Evolutionary conservation across 2,797 vertebrate genomes (phyloP).

Genomic region (Mormyrops boulengeri): DNA sequence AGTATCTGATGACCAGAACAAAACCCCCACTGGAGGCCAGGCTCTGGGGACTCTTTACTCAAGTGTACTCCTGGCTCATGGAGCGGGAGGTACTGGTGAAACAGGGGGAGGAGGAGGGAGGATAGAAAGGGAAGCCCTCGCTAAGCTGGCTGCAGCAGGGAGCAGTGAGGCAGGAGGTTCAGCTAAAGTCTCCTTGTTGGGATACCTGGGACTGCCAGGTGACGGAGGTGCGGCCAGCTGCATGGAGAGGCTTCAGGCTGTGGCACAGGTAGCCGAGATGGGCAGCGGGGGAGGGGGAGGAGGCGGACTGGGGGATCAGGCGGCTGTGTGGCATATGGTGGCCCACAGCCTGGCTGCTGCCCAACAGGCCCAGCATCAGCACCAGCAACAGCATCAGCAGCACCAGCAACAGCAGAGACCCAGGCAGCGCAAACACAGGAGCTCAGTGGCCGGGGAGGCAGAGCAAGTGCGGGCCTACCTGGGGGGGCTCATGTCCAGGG

Average conservation of each 20-base stretch:
- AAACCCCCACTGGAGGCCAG: constrained; percentile 53
- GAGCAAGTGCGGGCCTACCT: constrained; percentile 64
- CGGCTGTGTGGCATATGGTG: constrained; percentile 70
- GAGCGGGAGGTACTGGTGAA: constrained; percentile 34
- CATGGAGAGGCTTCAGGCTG: constrained; percentile 75
- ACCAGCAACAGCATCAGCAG: constrained; percentile 18
- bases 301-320: constrained; percentile 55
- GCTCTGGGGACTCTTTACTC: constrained; percentile 80
- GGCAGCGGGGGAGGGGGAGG: constrained; percentile 45
- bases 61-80: constrained; percentile 69
- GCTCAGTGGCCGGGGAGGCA: constrained; percentile 54
- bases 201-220: constrained; percentile 71
- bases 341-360: constrained; percentile 57
- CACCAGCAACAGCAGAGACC: constrained; percentile 42
- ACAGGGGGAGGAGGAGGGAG: constrained; percentile 44
- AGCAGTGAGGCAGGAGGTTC: constrained; percentile 36
- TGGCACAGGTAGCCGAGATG: constrained; percentile 72
- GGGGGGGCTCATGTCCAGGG: constrained; percentile 52
- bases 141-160: constrained; percentile 37
- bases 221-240: constrained; percentile 69
- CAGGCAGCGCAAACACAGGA: constrained; percentile 46
- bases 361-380: constrained; percentile 58
- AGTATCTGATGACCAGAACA: constrained; percentile 57
- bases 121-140: constrained; percentile 41
- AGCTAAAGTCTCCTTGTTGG: constrained; percentile 68